phyloP scores from a whole-genome alignment of 2,797 vertebrate species.

The Sebastes nivosus region DNA sequence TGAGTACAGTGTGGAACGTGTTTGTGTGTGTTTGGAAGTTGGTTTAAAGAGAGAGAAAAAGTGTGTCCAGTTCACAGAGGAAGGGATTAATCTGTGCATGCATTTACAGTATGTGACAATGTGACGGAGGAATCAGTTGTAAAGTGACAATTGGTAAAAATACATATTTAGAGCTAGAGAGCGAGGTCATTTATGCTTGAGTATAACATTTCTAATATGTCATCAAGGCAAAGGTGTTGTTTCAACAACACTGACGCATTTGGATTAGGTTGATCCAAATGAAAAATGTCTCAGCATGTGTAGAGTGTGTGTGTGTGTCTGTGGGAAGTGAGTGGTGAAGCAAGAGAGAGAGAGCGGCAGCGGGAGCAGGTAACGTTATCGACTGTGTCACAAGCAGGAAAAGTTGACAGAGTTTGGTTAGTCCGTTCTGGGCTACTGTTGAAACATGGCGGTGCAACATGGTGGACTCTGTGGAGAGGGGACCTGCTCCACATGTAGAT shows the following conservation, averaged over 20 bases:
- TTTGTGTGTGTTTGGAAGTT: background rate
- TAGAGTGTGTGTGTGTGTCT: too few relatives aligned
- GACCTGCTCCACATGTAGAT: too few relatives aligned
- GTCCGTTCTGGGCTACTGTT: too few relatives aligned
- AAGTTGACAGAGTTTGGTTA: too few relatives aligned
- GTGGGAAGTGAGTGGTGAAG: too few relatives aligned
- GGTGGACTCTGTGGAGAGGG: too few relatives aligned
- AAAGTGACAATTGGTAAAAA: slow-evolving; percentile 14
- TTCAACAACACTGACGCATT: slow-evolving; percentile 3
- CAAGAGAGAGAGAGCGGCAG: too few relatives aligned
- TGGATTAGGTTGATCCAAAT: background rate
- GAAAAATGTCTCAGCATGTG: background rate
- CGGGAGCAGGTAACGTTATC: too few relatives aligned
- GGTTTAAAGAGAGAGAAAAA: background rate
- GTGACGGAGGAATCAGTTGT: slow-evolving; percentile 1
- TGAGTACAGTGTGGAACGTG: background rate
- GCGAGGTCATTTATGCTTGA: background rate
- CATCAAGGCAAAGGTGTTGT: background rate
- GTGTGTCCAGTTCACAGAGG: background rate
- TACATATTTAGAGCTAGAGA: background rate
- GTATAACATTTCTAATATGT: background rate
- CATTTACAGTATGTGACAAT: background rate
- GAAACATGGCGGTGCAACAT: too few relatives aligned
- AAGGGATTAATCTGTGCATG: background rate
- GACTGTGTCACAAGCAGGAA: too few relatives aligned